Conservation (phyloP, 2,888 invertebrate species). For the Callinectes sapidus region DNA sequence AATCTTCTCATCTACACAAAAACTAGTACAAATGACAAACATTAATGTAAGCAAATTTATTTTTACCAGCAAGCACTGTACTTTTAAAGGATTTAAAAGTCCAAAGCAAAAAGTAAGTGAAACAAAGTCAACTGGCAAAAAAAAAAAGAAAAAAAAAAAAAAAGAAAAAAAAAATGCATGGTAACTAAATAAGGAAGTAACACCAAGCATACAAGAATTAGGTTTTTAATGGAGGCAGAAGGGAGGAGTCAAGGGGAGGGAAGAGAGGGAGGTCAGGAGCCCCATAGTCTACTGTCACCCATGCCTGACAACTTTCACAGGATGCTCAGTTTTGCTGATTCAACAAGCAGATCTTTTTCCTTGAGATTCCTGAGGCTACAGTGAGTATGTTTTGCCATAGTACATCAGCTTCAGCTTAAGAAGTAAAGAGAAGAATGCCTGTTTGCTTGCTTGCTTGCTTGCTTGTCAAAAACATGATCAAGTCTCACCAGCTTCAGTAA, state of each 20-base stretch:
- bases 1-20: not conserved
- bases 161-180: not conserved
- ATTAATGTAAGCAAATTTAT: not conserved
- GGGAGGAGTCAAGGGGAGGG: constrained; percentile 43
- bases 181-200: not conserved
- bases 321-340: constrained; percentile 25
- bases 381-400: constrained; percentile 44
- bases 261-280: not conserved
- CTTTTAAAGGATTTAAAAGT: not conserved
- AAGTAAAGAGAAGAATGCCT: constrained; percentile 47
- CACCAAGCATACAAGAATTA: constrained; percentile 15
- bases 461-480: constrained; percentile 50
- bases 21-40: not conserved
- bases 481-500: constrained; percentile 73
- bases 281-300: constrained; percentile 50
- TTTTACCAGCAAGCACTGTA: not conserved
- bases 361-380: constrained; percentile 38
- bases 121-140: no score
- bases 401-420: constrained; percentile 55
- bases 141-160: not conserved
- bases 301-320: constrained; percentile 43
- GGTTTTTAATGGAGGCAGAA: not conserved
- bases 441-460: constrained; percentile 40
- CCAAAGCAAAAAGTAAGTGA: not conserved
- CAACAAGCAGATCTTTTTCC: constrained; percentile 29